phyloP scores from a whole-genome alignment of 35 echinoderm and acorn worm genomes.

The Apostichopus californicus region DNA sequence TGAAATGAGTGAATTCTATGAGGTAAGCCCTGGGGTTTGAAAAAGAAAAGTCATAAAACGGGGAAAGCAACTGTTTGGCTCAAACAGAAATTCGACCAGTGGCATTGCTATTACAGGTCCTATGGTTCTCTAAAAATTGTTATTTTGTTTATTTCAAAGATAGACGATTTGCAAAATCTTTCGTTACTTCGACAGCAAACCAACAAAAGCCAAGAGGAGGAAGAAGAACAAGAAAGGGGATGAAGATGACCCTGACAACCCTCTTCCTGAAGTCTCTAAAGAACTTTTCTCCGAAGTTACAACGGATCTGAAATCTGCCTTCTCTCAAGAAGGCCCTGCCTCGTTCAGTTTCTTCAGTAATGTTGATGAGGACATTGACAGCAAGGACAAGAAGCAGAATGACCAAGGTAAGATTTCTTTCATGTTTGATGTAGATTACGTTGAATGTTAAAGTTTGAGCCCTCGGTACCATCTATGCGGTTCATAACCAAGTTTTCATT shows the following conservation, averaged over 20 bases:
- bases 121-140: too few relatives aligned
- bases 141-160: too few relatives aligned
- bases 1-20: too few relatives aligned
- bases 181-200: neutral
- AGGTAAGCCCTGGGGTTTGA: too few relatives aligned
- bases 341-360: conserved; percentile 37
- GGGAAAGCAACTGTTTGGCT: too few relatives aligned
- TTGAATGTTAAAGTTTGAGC: too few relatives aligned
- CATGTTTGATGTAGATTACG: neutral
- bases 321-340: neutral
- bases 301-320: conserved; percentile 57
- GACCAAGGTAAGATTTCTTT: neutral
- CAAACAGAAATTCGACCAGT: too few relatives aligned
- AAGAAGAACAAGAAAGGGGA: conserved; percentile 49
- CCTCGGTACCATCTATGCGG: too few relatives aligned
- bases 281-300: conserved; percentile 86
- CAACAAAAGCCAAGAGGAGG: neutral
- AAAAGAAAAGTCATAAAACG: too few relatives aligned
- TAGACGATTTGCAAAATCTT: neutral
- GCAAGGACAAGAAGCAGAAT: conserved; percentile 36
- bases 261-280: conserved; percentile 76
- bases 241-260: conserved; percentile 27
- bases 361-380: conserved; percentile 33
- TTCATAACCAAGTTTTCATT: too few relatives aligned
- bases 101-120: too few relatives aligned